Conservation (phyloP, 2,888 invertebrate genomes). For the Tromatobia lineatoria region DNA sequence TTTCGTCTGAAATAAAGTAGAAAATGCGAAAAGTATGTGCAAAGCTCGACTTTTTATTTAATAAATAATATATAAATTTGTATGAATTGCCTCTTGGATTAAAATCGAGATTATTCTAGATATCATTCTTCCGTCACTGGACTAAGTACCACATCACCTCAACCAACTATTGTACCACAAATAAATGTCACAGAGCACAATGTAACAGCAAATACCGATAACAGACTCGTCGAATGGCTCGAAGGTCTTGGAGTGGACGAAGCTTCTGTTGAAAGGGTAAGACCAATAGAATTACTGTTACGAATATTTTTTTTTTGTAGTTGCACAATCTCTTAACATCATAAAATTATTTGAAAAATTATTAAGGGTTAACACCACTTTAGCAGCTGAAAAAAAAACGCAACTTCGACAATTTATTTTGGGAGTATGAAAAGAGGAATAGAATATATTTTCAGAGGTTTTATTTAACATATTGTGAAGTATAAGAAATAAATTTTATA, state of each 20-base stretch:
- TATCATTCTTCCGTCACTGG: constrained; percentile 75
- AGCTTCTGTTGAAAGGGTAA: constrained; percentile 88
- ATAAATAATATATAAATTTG: background rate
- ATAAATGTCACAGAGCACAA: constrained; percentile 80
- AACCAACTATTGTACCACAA: constrained; percentile 77
- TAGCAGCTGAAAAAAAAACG: no score
- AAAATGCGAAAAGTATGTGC: no score
- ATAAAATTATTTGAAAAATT: background rate
- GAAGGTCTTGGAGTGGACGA: constrained; percentile 90
- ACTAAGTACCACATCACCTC: constrained; percentile 70
- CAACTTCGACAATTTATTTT: no score
- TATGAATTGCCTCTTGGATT: background rate
- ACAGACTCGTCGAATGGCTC: constrained; percentile 91
- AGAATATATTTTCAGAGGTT: no score
- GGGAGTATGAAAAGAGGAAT: no score
- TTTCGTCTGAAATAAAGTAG: no score
- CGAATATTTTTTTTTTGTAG: background rate
- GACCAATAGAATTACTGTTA: background rate
- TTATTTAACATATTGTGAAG: no score
- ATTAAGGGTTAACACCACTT: no score
- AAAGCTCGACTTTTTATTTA: no score
- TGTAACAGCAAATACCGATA: constrained; percentile 83
- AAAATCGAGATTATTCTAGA: constrained; percentile 63
- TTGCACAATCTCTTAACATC: background rate
- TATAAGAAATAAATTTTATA: no score